Base-by-base conservation (phyloP, 2,797 vertebrate species). In the Rhadinocentrus ornatus region DNA sequence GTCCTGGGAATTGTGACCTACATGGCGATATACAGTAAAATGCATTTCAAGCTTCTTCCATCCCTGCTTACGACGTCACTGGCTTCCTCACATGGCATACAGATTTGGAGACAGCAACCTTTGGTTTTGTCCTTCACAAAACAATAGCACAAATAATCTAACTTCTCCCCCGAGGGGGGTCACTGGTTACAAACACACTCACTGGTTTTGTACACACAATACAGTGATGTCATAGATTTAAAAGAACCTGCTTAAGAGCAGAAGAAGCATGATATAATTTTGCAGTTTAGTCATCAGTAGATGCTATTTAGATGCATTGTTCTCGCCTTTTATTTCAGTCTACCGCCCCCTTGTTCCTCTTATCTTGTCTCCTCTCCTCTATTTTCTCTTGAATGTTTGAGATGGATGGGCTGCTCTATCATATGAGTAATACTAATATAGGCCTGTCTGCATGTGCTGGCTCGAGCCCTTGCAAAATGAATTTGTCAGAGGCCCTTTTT, bases 361-460 rank as follows among this genome's bases (percentile, higher is more conserved):
- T 80, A 62, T 81, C 79, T 83, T 66, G 48, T 73, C 77, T 72
- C 27, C 34, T 65, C 77, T 61, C 54, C 27, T 78, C 63, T 74
- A 41, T 71, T 74, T 84, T 79, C 59, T 71, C 62, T 22, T 54
- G 70, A 70, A 32, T 59, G 73, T 73, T 79, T 70, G 75, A 85
- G 90, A 89, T 88, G 85, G 88, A 90, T 89, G 85, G 73, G 78
- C 85, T 85, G 73, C 80, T 90, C 81, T 80, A 71, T 90, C 81
- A 81, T 88, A 90, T 89, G 84, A 91, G 86, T 88, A 88, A 90
- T 88, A 87, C 90, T 90, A 87, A 90, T 90, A 82, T 71, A 69
- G 83, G 82, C 82, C 86, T 87, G 83, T 89, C 89, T 86, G 71
- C 78, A 71, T 88, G 80, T 73, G 44, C 77, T 55, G 78, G 77